Base-by-base conservation (phyloP, 1,140 invertebrate genomes). In the Pygmarrhopalites habei region DNA sequence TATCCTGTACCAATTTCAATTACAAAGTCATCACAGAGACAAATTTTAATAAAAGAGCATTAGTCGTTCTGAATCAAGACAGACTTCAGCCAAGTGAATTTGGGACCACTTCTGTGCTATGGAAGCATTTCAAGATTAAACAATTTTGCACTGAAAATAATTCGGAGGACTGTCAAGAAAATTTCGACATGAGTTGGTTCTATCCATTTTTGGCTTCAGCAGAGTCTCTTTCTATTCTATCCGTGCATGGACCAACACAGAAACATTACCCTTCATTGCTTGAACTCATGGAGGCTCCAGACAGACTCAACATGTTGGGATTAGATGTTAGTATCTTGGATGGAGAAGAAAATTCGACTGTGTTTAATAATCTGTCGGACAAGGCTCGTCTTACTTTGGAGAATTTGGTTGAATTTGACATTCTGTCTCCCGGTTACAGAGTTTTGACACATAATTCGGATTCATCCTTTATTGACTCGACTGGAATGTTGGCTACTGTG, bases 61-160 rank as follows among this genome's bases (percentile, higher is more conserved):
- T 52, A 7, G 7, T 52, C 14, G 28, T 14, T 26, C 49, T 52
- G 14, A 26, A 26, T 15, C 14, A 25, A 23, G 14, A 26, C 5
- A 3, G 28, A 10, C 28, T 52, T 4, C 25, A 28, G 14, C 23
- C 10, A 14, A 5, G 28, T 7, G 49, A 26, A 17, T 52, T 52
- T 28, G 49, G 49, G 4, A 14, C 23, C 25, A 52, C 49, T 14
- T 28, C 49, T 26, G 49, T 28, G 7, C 14, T 10, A 26, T 52
- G 49, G 49, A 52, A 52, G 23, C 25, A 52, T 52, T 26, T 52
- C 10, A 25, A 52, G n/a, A 29, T 26, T 52, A 2, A 23, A 52
- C 7, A 7, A 52, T 5, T 7, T 23, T 4, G 19, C 10, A 2
- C 5, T 52, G 49, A 35, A 35, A 35, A 35, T 35, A 5, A n/a